phyloP scores from a whole-genome alignment of 1,140 invertebrate genomes.

The Teleogryllus occipitalis region DNA sequence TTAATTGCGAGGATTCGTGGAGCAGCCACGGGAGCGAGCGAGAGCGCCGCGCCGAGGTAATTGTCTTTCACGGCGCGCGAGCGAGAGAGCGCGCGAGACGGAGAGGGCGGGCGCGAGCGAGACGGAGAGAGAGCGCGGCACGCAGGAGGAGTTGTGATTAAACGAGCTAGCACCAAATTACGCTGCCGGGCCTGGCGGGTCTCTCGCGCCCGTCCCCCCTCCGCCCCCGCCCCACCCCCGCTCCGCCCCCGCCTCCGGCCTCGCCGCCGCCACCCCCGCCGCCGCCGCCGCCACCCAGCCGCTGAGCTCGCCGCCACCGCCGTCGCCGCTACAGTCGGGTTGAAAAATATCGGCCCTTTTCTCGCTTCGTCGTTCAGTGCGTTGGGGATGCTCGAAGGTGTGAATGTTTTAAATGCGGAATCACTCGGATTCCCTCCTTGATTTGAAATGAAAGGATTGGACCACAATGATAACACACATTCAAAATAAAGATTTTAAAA shows the following conservation, averaged over 20 bases:
- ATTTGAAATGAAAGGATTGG: too few species aligned
- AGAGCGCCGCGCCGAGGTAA: constrained; percentile 11
- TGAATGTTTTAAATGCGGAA: too few species aligned
- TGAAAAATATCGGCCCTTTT: too few species aligned
- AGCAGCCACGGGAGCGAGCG: constrained; percentile 15
- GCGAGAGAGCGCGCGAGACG: constrained; percentile 7
- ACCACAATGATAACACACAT: too few species aligned
- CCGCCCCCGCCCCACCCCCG: background rate
- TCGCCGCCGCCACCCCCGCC: background rate
- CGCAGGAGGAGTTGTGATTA: constrained; percentile 11
- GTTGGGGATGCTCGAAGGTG: too few species aligned
- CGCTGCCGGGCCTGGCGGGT: background rate
- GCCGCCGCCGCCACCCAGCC: background rate
- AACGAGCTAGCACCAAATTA: constrained; percentile 16
- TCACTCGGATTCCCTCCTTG: too few species aligned
- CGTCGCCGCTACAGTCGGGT: too few species aligned
- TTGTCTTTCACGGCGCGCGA: constrained; percentile 13
- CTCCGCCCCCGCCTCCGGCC: background rate
- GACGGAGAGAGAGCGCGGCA: background rate
- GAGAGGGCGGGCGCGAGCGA: background rate
- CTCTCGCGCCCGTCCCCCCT: background rate
- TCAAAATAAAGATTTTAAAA: too few species aligned
- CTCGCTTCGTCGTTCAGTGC: too few species aligned
- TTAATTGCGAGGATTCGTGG: constrained; percentile 23
- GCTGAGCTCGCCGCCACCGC: background rate